phyloP scores from a whole-genome alignment of 2,888 invertebrate species.

The Cephus pygmeus region DNA sequence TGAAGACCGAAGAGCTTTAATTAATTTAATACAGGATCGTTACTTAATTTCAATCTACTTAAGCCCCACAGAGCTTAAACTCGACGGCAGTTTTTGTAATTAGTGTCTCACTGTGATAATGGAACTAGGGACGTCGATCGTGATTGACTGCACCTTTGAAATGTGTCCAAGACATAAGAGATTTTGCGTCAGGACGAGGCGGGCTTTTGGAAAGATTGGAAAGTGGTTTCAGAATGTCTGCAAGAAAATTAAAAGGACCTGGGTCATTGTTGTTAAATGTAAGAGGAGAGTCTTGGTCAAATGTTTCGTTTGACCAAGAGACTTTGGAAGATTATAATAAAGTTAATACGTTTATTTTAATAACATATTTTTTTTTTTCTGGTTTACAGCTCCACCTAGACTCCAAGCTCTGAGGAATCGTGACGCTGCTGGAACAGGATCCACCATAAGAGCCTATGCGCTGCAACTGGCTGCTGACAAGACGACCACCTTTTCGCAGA shows the following conservation, averaged over 20 bases:
- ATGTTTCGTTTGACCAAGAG: background rate
- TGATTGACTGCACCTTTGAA: slow-evolving; percentile 41
- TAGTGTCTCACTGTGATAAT: background rate
- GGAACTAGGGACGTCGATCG: slow-evolving; percentile 17
- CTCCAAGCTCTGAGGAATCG: slow-evolving; percentile 76
- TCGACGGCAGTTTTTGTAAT: background rate
- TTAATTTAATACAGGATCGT: background rate
- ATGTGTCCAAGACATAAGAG: slow-evolving; percentile 28
- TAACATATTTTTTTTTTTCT: background rate
- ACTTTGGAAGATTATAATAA: background rate
- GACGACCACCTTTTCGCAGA: slow-evolving; percentile 90
- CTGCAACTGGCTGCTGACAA: slow-evolving; percentile 84
- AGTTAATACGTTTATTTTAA: background rate
- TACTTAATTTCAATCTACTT: background rate
- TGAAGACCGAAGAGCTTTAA: background rate
- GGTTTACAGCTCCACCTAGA: slow-evolving; percentile 79
- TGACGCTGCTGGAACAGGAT: slow-evolving; percentile 72
- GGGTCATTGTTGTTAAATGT: slow-evolving; percentile 39
- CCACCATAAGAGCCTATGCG: slow-evolving; percentile 81
- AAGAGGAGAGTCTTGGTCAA: slow-evolving; percentile 25
- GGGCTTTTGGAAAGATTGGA: slow-evolving; percentile 48
- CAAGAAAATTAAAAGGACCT: slow-evolving; percentile 41
- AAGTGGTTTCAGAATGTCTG: slow-evolving; percentile 52
- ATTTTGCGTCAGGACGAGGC: slow-evolving; percentile 40
- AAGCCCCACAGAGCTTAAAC: background rate